Percentiles rank a stretch among this genome's conserved stretches.
Evolutionary conservation across 1,140 invertebrate species (phyloP).

Genomic region (Himalopsyche phryganea): DNA sequence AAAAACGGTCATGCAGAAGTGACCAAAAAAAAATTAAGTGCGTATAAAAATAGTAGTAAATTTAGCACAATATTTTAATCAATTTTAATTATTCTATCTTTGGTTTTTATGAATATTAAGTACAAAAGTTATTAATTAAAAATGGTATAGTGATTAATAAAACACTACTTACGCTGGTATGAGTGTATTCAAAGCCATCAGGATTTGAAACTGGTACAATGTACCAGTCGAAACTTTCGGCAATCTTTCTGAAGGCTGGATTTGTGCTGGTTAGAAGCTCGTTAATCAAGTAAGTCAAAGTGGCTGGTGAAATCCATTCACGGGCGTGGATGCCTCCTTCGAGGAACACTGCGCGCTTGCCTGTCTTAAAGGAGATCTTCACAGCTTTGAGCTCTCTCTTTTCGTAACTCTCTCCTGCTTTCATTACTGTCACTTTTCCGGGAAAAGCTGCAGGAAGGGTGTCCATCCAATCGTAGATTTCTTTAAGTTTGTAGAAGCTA

Average conservation of each 20-base stretch:
- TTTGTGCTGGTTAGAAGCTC: conserved; percentile 49
- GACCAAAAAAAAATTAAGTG: too few relatives aligned
- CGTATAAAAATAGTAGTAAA: too few relatives aligned
- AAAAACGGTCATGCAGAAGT: too few relatives aligned
- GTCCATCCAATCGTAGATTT: conserved; percentile 46
- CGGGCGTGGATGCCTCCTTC: conserved; percentile 58
- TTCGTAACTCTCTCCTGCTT: conserved; percentile 56
- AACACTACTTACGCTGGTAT: conserved; percentile 45
- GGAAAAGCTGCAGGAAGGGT: conserved; percentile 48
- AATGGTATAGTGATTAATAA: too few relatives aligned
- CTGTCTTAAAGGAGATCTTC: conserved; percentile 49
- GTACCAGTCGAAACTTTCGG: conserved; percentile 58
- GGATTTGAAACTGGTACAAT: conserved; percentile 60
- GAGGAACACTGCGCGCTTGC: conserved; percentile 40
- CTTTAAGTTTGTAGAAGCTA: conserved; percentile 43
- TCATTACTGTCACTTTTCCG: conserved; percentile 45
- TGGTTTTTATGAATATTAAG: too few relatives aligned
- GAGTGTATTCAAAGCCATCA: conserved; percentile 64
- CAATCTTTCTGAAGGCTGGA: conserved; percentile 40
- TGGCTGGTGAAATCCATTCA: conserved; percentile 66
- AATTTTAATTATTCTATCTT: too few relatives aligned
- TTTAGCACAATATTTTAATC: too few relatives aligned
- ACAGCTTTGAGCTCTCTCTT: conserved; percentile 59
- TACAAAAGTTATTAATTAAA: too few relatives aligned
- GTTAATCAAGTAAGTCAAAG: conserved; percentile 56